Conservation (phyloP, 2,888 invertebrate genomes). For the Tipula unca region DNA sequence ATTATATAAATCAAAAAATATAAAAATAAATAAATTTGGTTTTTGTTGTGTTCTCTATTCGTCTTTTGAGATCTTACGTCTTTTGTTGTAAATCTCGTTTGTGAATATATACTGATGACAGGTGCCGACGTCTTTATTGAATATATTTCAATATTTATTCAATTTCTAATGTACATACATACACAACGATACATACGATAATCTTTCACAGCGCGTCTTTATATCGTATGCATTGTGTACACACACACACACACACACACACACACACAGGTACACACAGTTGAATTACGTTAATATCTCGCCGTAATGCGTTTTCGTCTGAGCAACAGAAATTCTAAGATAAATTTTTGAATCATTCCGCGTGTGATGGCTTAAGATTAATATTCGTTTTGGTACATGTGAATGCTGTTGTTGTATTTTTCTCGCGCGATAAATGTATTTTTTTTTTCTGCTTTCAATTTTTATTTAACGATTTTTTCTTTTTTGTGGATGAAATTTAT, state of each 20-base stretch:
- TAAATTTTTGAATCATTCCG: neutral
- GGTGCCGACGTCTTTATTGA: slow-evolving; percentile 14
- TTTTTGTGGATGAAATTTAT: slow-evolving; percentile 2
- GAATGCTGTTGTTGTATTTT: neutral
- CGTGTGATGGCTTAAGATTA: neutral
- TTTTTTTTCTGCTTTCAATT: neutral
- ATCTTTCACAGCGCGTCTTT: neutral
- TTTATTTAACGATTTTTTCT: neutral
- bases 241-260: no score
- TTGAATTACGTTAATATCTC: neutral
- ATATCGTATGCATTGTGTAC: no score
- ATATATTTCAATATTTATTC: slow-evolving; percentile 14
- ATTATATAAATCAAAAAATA: neutral
- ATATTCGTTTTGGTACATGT: neutral
- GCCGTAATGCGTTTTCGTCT: neutral
- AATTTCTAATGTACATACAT: neutral
- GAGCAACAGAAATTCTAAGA: neutral
- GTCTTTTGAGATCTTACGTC: neutral
- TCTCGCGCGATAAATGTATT: neutral
- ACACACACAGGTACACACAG: no score
- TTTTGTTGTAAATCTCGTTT: neutral
- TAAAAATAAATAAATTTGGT: neutral
- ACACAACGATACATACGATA: neutral
- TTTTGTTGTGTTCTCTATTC: neutral
- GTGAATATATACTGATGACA: slow-evolving; percentile 14